Percentiles rank a stretch among this genome's conserved stretches.
These are phyloP conservation scores for Gyps fulvus DNA, from an alignment of 2,113 vertebrate species.

Conservation along the genomic window DNA sequence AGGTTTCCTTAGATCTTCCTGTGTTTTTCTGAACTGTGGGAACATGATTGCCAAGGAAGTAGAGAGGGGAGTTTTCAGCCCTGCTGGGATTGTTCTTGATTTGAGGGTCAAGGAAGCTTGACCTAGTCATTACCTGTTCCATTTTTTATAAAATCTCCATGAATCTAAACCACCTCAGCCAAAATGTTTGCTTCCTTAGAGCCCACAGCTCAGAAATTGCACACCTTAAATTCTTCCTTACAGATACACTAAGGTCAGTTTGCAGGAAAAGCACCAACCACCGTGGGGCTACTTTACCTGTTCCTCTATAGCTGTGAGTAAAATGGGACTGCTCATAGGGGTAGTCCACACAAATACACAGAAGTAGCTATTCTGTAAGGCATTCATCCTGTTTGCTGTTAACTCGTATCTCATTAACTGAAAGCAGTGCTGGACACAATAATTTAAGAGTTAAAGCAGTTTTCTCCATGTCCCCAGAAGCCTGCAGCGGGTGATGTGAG, in stretches of 20 bases:
- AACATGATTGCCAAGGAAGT: constrained; percentile 73
- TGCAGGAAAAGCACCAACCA: neutral
- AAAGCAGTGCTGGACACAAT: neutral
- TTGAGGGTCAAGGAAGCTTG: constrained; percentile 70
- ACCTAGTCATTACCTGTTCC: constrained; percentile 57
- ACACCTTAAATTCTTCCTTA: neutral
- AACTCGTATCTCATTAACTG: neutral
- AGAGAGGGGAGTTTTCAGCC: constrained; percentile 57
- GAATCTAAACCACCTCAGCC: neutral
- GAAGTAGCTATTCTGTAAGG: neutral
- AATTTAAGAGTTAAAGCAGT: neutral
- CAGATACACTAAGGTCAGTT: neutral
- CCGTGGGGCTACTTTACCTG: neutral
- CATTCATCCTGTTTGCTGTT: neutral
- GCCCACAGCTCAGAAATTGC: neutral
- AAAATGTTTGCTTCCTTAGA: constrained; percentile 4
- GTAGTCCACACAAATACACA: neutral
- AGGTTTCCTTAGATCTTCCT: constrained; percentile 75
- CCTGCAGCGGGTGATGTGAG: neutral
- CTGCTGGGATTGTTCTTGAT: constrained; percentile 72
- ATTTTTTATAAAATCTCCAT: neutral
- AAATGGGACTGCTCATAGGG: neutral
- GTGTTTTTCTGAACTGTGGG: constrained; percentile 76
- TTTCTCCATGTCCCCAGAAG: neutral
- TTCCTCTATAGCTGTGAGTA: neutral